Conservation (phyloP, 2,888 invertebrate species). For the Adelphocoris suturalis region DNA sequence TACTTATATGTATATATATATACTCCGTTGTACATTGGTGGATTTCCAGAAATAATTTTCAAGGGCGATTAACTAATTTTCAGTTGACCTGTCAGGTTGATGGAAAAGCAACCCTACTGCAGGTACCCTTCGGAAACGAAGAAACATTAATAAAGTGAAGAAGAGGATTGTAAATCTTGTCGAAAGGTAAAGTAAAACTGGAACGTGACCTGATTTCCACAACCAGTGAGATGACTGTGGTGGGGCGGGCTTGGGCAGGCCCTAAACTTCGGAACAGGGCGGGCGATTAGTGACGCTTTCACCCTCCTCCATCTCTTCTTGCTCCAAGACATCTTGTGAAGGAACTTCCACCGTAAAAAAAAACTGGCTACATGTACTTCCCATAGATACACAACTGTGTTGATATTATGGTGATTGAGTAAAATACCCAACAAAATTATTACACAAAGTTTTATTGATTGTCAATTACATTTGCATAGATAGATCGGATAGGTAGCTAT, state of each 20-base stretch:
- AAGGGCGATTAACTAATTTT: too few species aligned
- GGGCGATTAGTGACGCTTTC: constrained; percentile 24
- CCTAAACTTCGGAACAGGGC: constrained; percentile 37
- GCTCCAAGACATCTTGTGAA: background rate
- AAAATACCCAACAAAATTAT: too few species aligned
- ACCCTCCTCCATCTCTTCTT: background rate
- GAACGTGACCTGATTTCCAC: constrained; percentile 39
- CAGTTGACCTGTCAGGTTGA: too few species aligned
- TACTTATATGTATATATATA: too few species aligned
- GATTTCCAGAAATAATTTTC: background rate
- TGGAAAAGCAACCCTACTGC: background rate
- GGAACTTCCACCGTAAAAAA: background rate
- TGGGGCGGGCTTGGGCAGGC: background rate
- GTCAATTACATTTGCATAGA: too few species aligned
- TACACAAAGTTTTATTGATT: too few species aligned
- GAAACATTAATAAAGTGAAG: background rate
- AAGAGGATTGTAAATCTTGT: constrained; percentile 36
- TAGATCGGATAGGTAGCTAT: too few species aligned
- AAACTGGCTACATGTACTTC: background rate
- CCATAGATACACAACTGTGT: background rate
- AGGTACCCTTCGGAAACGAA: background rate
- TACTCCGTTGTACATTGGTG: too few species aligned
- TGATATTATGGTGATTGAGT: too few species aligned
- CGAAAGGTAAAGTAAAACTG: constrained; percentile 38
- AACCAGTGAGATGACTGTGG: background rate